Conservation (phyloP, 2,797 vertebrate genomes). For the Allobates femoralis region DNA sequence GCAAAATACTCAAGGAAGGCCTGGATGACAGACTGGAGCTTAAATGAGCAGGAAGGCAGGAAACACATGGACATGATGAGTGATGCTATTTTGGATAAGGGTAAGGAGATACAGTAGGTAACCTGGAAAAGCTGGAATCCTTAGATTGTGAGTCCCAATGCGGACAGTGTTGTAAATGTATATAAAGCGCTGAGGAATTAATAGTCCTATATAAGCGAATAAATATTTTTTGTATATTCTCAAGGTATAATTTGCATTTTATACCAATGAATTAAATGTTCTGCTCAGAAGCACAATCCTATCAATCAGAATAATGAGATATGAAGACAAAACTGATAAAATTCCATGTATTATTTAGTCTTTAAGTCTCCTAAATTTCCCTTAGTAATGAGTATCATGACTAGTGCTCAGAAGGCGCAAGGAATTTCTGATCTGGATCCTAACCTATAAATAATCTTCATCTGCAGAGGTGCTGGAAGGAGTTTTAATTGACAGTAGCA, state of each 20-base stretch:
- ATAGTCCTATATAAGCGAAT: no score
- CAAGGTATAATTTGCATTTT: neutral
- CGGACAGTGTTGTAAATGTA: no score
- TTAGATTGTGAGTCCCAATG: no score
- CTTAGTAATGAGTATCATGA: neutral
- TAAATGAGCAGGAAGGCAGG: no score
- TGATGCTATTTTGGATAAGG: no score
- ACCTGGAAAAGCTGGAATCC: no score
- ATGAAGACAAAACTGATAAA: neutral
- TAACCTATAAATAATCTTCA: conserved; percentile 64
- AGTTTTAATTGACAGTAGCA: conserved; percentile 69
- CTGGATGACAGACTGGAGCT: no score
- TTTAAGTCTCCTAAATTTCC: neutral
- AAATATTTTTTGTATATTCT: no score
- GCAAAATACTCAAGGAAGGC: no score
- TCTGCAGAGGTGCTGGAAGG: conserved; percentile 66
- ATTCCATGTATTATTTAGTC: neutral
- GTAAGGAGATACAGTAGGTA: no score
- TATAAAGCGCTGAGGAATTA: no score
- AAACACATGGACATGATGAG: no score
- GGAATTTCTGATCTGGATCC: conserved; percentile 36
- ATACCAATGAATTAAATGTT: neutral
- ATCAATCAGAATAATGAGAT: neutral
- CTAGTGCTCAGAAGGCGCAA: neutral
- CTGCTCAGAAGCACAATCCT: neutral